Evolutionary conservation across 2,113 vertebrate species (phyloP), one percentile per base, ranked within the genome.

Genomic region (Falcunculus frontatus): DNA sequence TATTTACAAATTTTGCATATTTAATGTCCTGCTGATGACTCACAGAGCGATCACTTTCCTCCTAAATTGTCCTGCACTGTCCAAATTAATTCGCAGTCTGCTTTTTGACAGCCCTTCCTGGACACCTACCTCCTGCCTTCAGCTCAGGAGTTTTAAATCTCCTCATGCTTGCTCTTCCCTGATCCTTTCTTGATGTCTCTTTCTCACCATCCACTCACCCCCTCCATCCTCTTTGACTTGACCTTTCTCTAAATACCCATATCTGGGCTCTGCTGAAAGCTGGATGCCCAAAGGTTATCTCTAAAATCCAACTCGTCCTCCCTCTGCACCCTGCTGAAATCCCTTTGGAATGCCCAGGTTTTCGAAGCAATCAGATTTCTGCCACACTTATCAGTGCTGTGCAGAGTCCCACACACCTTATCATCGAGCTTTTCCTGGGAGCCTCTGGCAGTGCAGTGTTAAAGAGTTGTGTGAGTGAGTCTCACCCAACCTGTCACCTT

Each of bases 1-100:
- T 82, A 90, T 93, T 94, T 96, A 87, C 90, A 67, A 72, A 56
- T 68, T 78, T 64, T 87, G 90, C 94, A 87, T 79, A 35, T 72
- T 50, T 82, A 60, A 44, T 79, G 70, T 75, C 74, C 70, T 85
- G 60, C 56, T 79, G 62, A 47, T 94, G 70, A 52, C 85, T 88
- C 82, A 73, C 42, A 52, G 44, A 90, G 53, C 1, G 4, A 84
- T 81, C 4, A 1, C 83, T 86, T 95, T 90, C 47, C 68, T 81
- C 52, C 47, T 49, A 56, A 90, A 63, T 47, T 1, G 3, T 70
- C 70, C 78, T 72, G 62, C 25, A 32, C 70, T 93, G 78, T 86
- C 86, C 89, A 89, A 63, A 90, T 89, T 80, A 83, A 92, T 93
- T 92, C 4, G 7, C 62, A 76, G 59, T 50, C 74, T 84, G 72